A percentile compares a stretch with the other conserved stretches of the same genome.
These are phyloP conservation scores for Shargacucullia verbasci DNA, from an alignment of 2,888 invertebrate species.

Conservation along the genomic window DNA sequence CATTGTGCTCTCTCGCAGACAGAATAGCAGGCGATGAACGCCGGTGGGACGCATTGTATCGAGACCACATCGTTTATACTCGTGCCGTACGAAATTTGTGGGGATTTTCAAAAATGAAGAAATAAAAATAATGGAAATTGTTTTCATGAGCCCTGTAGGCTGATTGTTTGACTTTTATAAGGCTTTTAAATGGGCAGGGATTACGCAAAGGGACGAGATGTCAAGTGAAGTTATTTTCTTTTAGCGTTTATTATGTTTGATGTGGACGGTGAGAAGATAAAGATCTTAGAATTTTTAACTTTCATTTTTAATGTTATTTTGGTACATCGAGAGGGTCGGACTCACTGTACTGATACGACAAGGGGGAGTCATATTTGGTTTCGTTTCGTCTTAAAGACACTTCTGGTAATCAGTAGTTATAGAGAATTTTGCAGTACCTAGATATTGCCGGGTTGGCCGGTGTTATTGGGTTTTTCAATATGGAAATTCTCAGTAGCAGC, in stretches of 20 bases:
- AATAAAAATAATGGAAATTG: constrained; percentile 11
- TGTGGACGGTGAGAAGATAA: no score
- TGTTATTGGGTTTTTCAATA: no score
- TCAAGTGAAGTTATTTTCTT: constrained; percentile 1
- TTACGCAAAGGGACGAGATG: not conserved
- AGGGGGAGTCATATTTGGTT: no score
- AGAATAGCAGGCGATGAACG: constrained; percentile 23
- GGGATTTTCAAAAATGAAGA: constrained; percentile 10
- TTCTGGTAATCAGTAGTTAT: no score
- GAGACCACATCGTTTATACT: constrained; percentile 16
- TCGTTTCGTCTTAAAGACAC: no score
- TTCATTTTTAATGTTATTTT: no score
- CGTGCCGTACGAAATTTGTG: constrained; percentile 2
- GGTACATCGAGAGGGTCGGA: no score
- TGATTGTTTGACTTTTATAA: constrained; percentile 22
- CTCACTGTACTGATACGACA: no score
- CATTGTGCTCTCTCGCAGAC: constrained; percentile 29
- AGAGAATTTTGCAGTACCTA: no score
- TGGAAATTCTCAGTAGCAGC: no score
- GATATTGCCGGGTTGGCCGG: no score
- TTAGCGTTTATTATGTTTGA: constrained; percentile 8
- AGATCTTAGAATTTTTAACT: no score
- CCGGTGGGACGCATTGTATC: constrained; percentile 28
- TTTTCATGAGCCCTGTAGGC: not conserved
- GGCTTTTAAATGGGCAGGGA: constrained; percentile 21